Conservation (phyloP, 2,113 vertebrate genomes). For the Cyprinus carpio region DNA sequence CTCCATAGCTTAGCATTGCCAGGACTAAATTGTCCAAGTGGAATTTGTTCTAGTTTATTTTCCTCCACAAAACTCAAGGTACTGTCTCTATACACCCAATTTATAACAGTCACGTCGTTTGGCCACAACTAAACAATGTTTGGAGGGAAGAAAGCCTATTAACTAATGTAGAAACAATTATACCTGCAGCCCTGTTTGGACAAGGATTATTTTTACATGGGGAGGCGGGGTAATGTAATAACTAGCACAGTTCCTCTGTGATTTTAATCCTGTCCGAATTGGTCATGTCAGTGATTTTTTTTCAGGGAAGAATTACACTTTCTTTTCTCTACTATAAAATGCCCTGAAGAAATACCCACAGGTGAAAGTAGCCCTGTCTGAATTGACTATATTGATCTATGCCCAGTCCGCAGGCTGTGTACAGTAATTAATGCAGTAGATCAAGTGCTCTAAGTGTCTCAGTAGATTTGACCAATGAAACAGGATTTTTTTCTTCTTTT, state of each 20-base stretch:
- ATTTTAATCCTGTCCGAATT: slow-evolving; percentile 9
- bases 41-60: slow-evolving; percentile 34
- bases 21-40: slow-evolving; percentile 15
- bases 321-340: background rate
- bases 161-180: slow-evolving; percentile 10
- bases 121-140: background rate
- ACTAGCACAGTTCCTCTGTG: background rate
- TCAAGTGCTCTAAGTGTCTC: background rate
- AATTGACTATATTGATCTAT: background rate
- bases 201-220: slow-evolving; percentile 14
- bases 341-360: background rate
- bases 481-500: too few relatives aligned
- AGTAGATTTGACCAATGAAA: background rate
- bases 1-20: background rate
- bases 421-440: background rate
- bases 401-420: background rate
- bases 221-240: background rate
- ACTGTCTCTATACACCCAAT: slow-evolving; percentile 16
- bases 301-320: background rate
- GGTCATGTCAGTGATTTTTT: background rate
- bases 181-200: background rate
- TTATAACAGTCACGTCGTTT: background rate
- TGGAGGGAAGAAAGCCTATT: slow-evolving; percentile 1
- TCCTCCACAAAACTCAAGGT: background rate
- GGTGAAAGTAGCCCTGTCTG: slow-evolving; percentile 5